A percentile compares a stretch with the other conserved stretches of the same genome.
These are phyloP conservation scores for Drosophila kohkoa DNA, from an alignment of 1,140 invertebrate genomes.

Conservation along the genomic window DNA sequence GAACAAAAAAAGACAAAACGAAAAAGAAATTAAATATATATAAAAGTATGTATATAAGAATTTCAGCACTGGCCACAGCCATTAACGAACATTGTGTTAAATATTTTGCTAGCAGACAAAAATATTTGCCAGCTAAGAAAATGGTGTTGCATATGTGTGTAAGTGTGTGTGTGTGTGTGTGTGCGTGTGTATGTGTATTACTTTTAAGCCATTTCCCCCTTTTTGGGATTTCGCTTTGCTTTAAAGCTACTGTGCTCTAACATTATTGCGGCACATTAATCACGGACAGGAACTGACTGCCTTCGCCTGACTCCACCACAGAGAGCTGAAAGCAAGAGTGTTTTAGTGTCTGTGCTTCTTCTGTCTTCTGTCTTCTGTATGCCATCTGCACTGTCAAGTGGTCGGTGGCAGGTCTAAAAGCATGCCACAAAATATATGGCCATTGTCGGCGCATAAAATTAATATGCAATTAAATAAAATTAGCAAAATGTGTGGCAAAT, in stretches of 20 bases:
- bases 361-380: constrained; percentile 3
- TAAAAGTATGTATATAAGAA: constrained; percentile 40
- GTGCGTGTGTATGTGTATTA: constrained; percentile 54
- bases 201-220: constrained; percentile 66
- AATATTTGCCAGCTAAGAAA: constrained; percentile 76
- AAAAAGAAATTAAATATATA: constrained; percentile 33
- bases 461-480: constrained; percentile 79
- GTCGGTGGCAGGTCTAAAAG: constrained; percentile 57
- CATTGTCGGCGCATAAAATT: constrained; percentile 56
- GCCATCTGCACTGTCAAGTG: constrained; percentile 59
- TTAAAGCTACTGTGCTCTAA: constrained; percentile 64
- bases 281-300: constrained; percentile 68
- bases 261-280: constrained; percentile 79
- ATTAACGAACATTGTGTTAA: constrained; percentile 74
- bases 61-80: constrained; percentile 58
- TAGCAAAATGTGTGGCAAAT: constrained; percentile 67
- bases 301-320: constrained; percentile 24
- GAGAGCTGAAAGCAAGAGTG: constrained; percentile 71
- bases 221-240: constrained; percentile 39
- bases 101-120: constrained; percentile 76
- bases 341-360: constrained; percentile 59
- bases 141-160: constrained; percentile 32
- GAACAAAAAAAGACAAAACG: constrained; percentile 18
- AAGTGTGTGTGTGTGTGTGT: constrained; percentile 32
- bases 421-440: constrained; percentile 56